These are phyloP conservation scores for Peromyscus nudipes DNA, from an alignment of 2,797 vertebrate species.

Conservation along the genomic window DNA sequence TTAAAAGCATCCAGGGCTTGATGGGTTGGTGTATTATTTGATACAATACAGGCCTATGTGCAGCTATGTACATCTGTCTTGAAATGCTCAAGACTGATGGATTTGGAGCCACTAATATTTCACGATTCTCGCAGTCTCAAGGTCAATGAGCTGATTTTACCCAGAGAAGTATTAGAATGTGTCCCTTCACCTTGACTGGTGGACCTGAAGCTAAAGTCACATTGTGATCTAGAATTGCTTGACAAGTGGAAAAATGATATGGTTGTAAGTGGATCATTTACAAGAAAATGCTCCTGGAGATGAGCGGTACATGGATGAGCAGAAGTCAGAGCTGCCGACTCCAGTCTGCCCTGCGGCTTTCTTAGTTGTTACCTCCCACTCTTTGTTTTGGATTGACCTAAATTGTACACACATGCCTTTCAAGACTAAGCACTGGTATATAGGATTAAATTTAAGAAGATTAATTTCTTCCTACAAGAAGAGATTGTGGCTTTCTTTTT, in stretches of 20 bases:
- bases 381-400: conserved; percentile 55
- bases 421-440: conserved; percentile 27
- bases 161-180: conserved; percentile 13
- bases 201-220: conserved; percentile 6
- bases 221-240: neutral
- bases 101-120: conserved; percentile 36
- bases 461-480: conserved; percentile 44
- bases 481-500: conserved; percentile 22
- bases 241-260: conserved; percentile 21
- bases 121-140: conserved; percentile 34
- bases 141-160: conserved; percentile 13
- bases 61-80: neutral
- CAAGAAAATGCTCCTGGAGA: conserved; percentile 55
- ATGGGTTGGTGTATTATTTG: neutral
- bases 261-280: conserved; percentile 66
- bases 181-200: neutral
- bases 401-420: conserved; percentile 34
- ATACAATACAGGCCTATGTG: neutral
- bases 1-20: conserved; percentile 48
- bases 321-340: conserved; percentile 52
- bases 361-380: neutral
- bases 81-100: neutral
- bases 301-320: neutral
- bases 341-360: neutral
- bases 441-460: conserved; percentile 35